phyloP scores from a whole-genome alignment of 2,888 invertebrate genomes.

The Emmelina monodactyla region DNA sequence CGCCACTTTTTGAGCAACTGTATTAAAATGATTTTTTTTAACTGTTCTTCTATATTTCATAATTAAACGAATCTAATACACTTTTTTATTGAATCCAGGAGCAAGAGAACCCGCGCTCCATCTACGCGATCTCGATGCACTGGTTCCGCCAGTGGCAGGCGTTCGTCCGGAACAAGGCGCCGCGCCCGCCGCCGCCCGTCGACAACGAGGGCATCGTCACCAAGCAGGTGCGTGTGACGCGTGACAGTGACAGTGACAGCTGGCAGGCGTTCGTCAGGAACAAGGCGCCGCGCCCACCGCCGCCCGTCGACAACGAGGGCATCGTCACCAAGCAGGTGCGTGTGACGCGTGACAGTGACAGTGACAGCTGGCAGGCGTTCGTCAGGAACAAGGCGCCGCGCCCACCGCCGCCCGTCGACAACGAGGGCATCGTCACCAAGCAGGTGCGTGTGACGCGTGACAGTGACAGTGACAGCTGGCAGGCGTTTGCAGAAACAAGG shows the following conservation, averaged over 20 bases:
- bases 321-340: constrained; percentile 69
- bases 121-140: constrained; percentile 83
- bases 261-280: constrained; percentile 92
- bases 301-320: constrained; percentile 86
- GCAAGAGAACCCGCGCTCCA: constrained; percentile 70
- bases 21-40: too few species aligned
- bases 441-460: too few species aligned
- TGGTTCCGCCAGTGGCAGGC: constrained; percentile 93
- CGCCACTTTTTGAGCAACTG: too few species aligned
- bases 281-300: constrained; percentile 79
- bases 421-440: constrained; percentile 74
- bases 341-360: too few species aligned
- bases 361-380: constrained; percentile 96
- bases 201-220: constrained; percentile 81
- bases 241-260: too few species aligned
- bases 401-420: constrained; percentile 89
- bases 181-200: constrained; percentile 86
- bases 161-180: constrained; percentile 80
- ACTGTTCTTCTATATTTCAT: too few species aligned
- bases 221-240: constrained; percentile 58
- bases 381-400: constrained; percentile 78
- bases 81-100: too few species aligned
- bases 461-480: too few species aligned
- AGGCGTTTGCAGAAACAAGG: constrained; percentile 82
- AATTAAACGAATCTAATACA: too few species aligned